Evolutionary conservation across 2,797 vertebrate genomes (phyloP), one percentile per base, ranked within the genome.

Genomic region (Pangasius sanitwongsei): DNA sequence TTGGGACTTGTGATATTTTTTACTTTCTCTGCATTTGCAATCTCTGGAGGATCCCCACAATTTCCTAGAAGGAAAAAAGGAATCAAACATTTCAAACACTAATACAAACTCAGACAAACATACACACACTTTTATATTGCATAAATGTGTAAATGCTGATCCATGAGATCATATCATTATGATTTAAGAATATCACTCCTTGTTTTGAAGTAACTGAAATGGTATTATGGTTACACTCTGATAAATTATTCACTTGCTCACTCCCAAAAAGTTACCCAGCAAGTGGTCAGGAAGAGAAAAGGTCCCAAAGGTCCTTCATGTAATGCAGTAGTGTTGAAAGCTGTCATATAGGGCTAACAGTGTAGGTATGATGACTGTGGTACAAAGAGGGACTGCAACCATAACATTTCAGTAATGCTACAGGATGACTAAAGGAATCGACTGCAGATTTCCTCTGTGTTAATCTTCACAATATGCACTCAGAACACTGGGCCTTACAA

Each of bases 1-100:
- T 0, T 0, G 0, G 0, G 0, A 0, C 0, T 0, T 0, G 8
- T 2, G 0, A 13, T 2, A 80, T 0, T 4, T 0, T 1, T 6
- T 28, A 70, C 3, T 12, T 25, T 84, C 28, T 85, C 0, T 2
- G 93, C 91, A 1, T 70, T 6, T 0, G 0, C 0, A 12, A 0
- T 0, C 0, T 0, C 0, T 0, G 89, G 87, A 16, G 91, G 93
- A 0, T 18, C 0, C 15, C 86, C 34, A 85, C 95, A 96, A 8
- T 0, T 9, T 82, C 31, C 89, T 90, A 55, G 85, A 23, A 88
- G n/a, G 0, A 61, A 88, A 20, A 85, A 63, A 59, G 23, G 13
- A 77, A 7, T 67, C 34, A 85, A n/a, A n/a, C 13, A 65, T 25
- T 87, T 86, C 2, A 72, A 74, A 44, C 25, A 85, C 48, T n/a